Evolutionary conservation across 1,140 invertebrate genomes (phyloP), one percentile per base, ranked within the genome.

Genomic region (Saxidomus purpurata): DNA sequence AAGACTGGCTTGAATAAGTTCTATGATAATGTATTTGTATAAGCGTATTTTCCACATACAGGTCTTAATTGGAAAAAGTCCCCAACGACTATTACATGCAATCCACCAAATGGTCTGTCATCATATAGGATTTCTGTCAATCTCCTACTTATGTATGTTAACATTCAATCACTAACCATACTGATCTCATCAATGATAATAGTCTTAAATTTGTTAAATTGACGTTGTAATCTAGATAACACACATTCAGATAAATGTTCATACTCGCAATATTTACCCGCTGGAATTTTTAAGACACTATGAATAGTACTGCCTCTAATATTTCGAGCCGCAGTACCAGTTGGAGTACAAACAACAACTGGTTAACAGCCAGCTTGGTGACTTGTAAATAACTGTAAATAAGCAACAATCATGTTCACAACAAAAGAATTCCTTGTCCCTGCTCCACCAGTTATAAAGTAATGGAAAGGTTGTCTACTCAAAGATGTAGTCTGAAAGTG

Each of bases 1-100:
- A 91, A 90, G 15, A 91, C 47, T 19, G 88, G 88, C n/a, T 28
- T 28, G 81, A 91, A 90, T 34, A 91, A 85, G 19, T 71, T 31
- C 90, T 85, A 90, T 15, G 88, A 2, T 49, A 87, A 25, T 40
- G 4, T 71, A 52, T 91, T 88, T 52, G 47, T 31, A 88, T 84
- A 90, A 22, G 55, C 55, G 59, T 79, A 83, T 34, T 17, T 38
- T 11, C 85, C 85, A 28, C 22, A 52, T 15, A 80, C 22, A 40
- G 89, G 83, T 77, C 63, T 76, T 15, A 88, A 61, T 36, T 89
- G 88, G 47, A 87, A 89, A 71, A 83, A 91, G 34, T 86, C 88
- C 25, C 88, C 87, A 52, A 91, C 25, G 38, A 47, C 52, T 8
- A 91, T 87, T 22, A 91, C 77, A 89, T 87, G 86, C 13, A 55